Conservation (phyloP, 2,797 vertebrate genomes). For the Syngnathus acus region DNA sequence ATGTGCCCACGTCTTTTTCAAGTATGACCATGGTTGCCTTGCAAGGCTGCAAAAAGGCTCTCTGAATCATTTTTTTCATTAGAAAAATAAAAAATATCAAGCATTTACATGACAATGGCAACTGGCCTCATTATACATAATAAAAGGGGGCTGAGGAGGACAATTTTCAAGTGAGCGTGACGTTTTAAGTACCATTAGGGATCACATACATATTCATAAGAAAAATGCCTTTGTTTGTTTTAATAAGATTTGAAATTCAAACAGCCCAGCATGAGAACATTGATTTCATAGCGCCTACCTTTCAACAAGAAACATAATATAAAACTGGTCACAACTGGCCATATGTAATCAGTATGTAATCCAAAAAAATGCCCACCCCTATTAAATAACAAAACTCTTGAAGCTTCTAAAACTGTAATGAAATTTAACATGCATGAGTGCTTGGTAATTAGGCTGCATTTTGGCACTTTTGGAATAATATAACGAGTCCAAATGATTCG, state of each 20-base stretch:
- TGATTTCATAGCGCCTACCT: not conserved
- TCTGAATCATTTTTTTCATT: slow-evolving; percentile 18
- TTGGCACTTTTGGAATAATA: not conserved
- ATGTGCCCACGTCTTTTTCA: not conserved
- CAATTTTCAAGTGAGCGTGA: slow-evolving; percentile 24
- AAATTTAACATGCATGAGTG: not conserved
- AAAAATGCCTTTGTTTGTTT: slow-evolving; percentile 9
- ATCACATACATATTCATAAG: slow-evolving; percentile 32
- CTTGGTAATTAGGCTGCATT: too few species aligned
- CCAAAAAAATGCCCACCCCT: too few species aligned
- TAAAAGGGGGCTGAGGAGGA: slow-evolving; percentile 30
- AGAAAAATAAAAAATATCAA: slow-evolving; percentile 1
- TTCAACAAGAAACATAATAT: not conserved
- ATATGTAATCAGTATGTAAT: too few species aligned
- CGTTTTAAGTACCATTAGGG: slow-evolving; percentile 26
- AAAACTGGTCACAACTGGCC: not conserved
- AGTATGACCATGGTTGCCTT: not conserved
- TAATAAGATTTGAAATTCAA: not conserved
- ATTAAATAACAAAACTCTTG: too few species aligned
- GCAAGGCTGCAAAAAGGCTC: slow-evolving; percentile 7
- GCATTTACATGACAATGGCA: slow-evolving; percentile 42
- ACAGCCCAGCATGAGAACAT: not conserved
- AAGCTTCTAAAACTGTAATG: too few species aligned
- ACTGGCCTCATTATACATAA: slow-evolving; percentile 33
- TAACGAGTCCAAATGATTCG: not conserved